Percentiles rank a stretch among this genome's conserved stretches.
Evolutionary conservation across 2,113 vertebrate genomes (phyloP).

Genomic region (Pedetes capensis): DNA sequence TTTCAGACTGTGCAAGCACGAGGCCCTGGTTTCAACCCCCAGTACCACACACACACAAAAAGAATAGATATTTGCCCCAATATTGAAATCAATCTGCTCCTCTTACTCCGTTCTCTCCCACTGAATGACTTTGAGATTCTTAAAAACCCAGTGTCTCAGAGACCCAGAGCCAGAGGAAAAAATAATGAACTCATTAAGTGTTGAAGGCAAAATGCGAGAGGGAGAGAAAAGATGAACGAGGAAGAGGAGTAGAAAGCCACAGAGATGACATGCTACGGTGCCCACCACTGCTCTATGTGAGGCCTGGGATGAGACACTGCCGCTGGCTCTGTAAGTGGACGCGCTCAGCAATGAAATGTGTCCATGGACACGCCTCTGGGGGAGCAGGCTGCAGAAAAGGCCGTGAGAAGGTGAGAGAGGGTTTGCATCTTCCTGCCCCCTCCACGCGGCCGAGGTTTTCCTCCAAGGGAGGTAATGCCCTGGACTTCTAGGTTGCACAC

Average conservation of each 20-base stretch:
- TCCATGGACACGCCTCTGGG: background rate
- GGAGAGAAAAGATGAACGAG: background rate
- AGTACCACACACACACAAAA: too few species aligned
- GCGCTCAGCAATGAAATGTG: fast-evolving
- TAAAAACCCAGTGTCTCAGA: background rate
- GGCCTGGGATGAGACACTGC: fast-evolving
- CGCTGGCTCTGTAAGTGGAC: fast-evolving
- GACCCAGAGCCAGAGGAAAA: background rate
- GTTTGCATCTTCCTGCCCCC: fast-evolving
- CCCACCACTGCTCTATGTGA: fast-evolving
- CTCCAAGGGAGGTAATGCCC: background rate
- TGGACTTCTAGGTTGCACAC: fast-evolving
- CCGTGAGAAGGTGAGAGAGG: background rate
- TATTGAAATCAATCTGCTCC: too few species aligned
- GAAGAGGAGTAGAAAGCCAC: too few species aligned
- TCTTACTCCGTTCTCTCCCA: background rate
- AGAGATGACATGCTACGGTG: fast-evolving
- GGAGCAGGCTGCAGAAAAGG: background rate
- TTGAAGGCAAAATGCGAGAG: background rate
- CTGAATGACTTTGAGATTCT: background rate
- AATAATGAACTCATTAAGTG: background rate
- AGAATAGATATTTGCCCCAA: too few species aligned
- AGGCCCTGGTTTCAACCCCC: too few species aligned
- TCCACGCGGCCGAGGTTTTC: background rate
- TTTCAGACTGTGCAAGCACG: too few species aligned